A percentile compares a stretch with the other conserved stretches of the same genome.
Conservation (phyloP, 2,797 vertebrate species). For the Tokudaia muenninki region DNA sequence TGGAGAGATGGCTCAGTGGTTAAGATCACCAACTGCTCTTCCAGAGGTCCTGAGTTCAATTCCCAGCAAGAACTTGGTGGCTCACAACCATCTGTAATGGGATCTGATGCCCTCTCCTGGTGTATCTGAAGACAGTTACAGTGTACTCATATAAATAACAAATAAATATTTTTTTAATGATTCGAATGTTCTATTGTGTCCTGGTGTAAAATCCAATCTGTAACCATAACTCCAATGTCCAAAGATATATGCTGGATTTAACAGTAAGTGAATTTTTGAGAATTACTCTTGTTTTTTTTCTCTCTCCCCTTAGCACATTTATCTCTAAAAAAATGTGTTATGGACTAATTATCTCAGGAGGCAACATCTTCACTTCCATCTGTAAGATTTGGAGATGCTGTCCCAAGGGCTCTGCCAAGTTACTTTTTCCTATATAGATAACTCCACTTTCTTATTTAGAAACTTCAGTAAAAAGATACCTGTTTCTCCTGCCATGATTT, state of each 20-base stretch:
- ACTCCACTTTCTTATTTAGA: background rate
- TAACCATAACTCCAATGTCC: background rate
- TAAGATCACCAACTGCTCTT: too few relatives aligned
- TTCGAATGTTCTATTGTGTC: background rate
- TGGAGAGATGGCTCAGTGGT: too few relatives aligned
- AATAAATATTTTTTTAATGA: background rate
- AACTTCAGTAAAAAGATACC: background rate
- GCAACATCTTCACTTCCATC: background rate
- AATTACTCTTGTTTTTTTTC: background rate
- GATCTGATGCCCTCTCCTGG: too few relatives aligned
- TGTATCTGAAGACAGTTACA: too few relatives aligned
- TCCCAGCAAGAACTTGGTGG: too few relatives aligned
- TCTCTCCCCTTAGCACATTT: background rate
- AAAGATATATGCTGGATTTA: background rate
- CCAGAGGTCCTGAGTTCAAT: too few relatives aligned
- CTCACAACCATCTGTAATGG: too few relatives aligned
- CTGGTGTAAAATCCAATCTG: background rate
- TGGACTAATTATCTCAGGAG: background rate
- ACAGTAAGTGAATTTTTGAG: background rate
- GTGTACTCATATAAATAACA: too few relatives aligned
- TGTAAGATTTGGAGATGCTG: background rate
- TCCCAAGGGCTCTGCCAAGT: background rate
- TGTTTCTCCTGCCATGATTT: slow-evolving; percentile 15
- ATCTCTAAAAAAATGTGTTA: background rate
- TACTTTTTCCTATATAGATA: background rate